These are phyloP conservation scores for Channa maculata DNA, from an alignment of 2,113 vertebrate species.

Conservation along the genomic window DNA sequence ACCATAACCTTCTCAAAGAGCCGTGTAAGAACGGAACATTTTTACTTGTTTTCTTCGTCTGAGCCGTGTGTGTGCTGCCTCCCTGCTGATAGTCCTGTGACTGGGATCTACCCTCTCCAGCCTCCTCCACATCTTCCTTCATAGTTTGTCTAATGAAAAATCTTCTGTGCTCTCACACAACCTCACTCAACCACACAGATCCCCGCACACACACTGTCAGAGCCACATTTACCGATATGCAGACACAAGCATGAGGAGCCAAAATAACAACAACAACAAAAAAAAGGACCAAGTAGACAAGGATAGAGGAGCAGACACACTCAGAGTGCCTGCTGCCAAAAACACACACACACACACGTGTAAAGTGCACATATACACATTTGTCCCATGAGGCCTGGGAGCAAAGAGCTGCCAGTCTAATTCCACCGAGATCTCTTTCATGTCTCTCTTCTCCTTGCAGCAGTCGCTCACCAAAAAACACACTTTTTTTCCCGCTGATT, in stretches of 20 bases:
- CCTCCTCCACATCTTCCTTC: slow-evolving; percentile 52
- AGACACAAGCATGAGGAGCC: neutral
- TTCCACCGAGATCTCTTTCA: slow-evolving; percentile 63
- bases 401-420: slow-evolving; percentile 47
- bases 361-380: slow-evolving; percentile 33
- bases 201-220: neutral
- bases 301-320: neutral
- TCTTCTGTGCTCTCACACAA: slow-evolving; percentile 40
- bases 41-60: too few relatives aligned
- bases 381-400: slow-evolving; percentile 44
- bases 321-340: slow-evolving; percentile 16
- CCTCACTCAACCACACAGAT: slow-evolving; percentile 7
- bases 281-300: neutral
- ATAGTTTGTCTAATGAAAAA: slow-evolving; percentile 73
- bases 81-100: slow-evolving; percentile 77
- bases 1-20: neutral
- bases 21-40: too few relatives aligned
- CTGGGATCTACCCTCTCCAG: slow-evolving; percentile 45
- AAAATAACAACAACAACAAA: neutral
- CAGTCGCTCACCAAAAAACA: slow-evolving; percentile 54
- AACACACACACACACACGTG: slow-evolving; percentile 30
- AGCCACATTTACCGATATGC: slow-evolving; percentile 12
- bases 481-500: slow-evolving; percentile 59
- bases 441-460: slow-evolving; percentile 51
- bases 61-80: slow-evolving; percentile 18